Evolutionary conservation across 2,797 vertebrate genomes (phyloP).

Genomic region (Lagocephalus sceleratus): DNA sequence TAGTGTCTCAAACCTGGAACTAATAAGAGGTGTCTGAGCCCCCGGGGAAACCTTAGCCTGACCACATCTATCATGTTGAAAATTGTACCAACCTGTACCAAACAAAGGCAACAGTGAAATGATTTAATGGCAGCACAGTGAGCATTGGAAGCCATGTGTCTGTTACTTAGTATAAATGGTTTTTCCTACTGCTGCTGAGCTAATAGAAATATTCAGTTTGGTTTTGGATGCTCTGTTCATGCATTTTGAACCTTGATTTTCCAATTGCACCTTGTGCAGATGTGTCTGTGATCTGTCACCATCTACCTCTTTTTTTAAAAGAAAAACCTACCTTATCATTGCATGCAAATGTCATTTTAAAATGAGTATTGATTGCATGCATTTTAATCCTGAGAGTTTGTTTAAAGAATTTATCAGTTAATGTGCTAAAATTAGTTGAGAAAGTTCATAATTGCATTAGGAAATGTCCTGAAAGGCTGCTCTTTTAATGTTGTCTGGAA

Average conservation of each 20-base stretch:
- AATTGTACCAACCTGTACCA: too few relatives aligned
- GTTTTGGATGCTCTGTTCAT: not conserved
- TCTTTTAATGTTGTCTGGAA: not conserved
- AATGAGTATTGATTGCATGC: conserved; percentile 6
- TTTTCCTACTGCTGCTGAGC: too few relatives aligned
- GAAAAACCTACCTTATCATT: conserved; percentile 32
- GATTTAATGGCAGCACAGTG: too few relatives aligned
- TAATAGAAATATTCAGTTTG: too few relatives aligned
- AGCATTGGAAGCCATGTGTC: too few relatives aligned
- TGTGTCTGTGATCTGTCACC: conserved; percentile 11
- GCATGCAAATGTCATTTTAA: conserved; percentile 20
- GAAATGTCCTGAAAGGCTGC: conserved; percentile 1
- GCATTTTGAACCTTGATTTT: not conserved
- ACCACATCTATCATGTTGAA: too few relatives aligned
- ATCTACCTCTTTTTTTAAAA: conserved; percentile 24
- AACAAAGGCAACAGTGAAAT: too few relatives aligned
- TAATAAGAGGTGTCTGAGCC: too few relatives aligned
- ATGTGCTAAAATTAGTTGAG: conserved; percentile 11
- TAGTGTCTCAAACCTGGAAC: too few relatives aligned
- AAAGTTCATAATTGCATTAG: conserved; percentile 21
- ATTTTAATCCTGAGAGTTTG: conserved; percentile 21
- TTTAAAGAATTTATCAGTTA: conserved; percentile 34
- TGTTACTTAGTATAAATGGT: too few relatives aligned
- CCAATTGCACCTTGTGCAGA: not conserved
- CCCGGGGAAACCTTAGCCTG: too few relatives aligned